Percentiles rank a stretch among this genome's conserved stretches.
Evolutionary conservation across 2,113 vertebrate species (phyloP).

Genomic region (Butorides virescens): DNA sequence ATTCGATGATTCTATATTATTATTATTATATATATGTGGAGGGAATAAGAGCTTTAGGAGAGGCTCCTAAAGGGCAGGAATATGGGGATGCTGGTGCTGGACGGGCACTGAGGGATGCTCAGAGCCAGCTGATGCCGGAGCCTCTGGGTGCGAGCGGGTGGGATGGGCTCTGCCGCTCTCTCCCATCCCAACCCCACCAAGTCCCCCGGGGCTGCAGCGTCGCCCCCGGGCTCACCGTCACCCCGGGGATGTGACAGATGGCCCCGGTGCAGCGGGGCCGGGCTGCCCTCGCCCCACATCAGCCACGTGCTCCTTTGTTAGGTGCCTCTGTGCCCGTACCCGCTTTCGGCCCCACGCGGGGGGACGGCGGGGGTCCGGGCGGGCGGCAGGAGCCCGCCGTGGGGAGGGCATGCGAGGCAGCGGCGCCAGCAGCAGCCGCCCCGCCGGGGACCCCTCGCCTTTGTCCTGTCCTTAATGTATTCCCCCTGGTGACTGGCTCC

Average conservation of each 20-base stretch:
- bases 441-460: constrained; percentile 63
- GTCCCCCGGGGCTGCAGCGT: not conserved
- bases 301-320: constrained; percentile 63
- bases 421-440: constrained; percentile 25
- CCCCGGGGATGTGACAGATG: constrained; percentile 64
- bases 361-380: not conserved
- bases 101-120: not conserved
- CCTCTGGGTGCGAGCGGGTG: not conserved
- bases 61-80: not conserved
- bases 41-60: not conserved
- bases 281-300: not conserved
- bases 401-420: constrained; percentile 1
- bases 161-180: not conserved
- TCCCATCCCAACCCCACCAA: not conserved
- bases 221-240: not conserved
- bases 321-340: constrained; percentile 8
- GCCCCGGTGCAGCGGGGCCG: constrained; percentile 46
- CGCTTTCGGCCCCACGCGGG: not conserved
- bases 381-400: not conserved
- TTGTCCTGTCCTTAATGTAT: constrained; percentile 80
- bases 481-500: constrained; percentile 73
- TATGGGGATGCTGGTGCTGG: not conserved
- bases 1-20: too few species aligned
- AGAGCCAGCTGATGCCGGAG: not conserved
- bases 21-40: too few species aligned